Percentiles rank a stretch among this genome's conserved stretches.
These are phyloP conservation scores for Labroides dimidiatus DNA, from an alignment of 2,797 vertebrate genomes.

Conservation along the genomic window DNA sequence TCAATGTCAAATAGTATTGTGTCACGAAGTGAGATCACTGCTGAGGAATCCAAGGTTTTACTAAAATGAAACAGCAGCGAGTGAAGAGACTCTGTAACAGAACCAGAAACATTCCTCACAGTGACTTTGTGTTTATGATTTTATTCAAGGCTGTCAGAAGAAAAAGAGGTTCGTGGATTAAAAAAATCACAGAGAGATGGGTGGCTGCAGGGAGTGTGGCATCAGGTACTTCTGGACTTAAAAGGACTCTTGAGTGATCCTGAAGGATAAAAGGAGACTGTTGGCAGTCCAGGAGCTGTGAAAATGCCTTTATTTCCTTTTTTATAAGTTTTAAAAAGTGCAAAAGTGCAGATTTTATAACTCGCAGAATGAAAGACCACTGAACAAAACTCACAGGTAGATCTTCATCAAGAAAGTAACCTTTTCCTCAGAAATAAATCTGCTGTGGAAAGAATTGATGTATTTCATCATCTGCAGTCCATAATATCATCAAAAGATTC, in stretches of 20 bases:
- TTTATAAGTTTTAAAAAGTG: constrained; percentile 4
- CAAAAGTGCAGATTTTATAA: constrained; percentile 7
- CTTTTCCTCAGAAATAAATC: not conserved
- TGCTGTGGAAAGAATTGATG: no score
- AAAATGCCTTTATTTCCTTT: constrained; percentile 5
- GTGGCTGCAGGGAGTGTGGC: constrained; percentile 9
- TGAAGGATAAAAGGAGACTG: constrained; percentile 12
- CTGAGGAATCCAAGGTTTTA: constrained; percentile 51
- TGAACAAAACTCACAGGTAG: not conserved
- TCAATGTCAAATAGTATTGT: constrained; percentile 33
- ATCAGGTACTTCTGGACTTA: constrained; percentile 15
- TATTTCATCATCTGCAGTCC: no score
- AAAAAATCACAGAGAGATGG: not conserved
- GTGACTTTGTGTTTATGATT: constrained; percentile 22
- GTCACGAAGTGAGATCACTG: constrained; percentile 54
- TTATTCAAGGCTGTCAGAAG: constrained; percentile 31
- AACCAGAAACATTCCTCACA: no score
- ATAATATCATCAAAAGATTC: no score
- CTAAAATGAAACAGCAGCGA: constrained; percentile 37
- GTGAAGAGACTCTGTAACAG: constrained; percentile 16
- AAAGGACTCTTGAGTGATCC: constrained; percentile 9
- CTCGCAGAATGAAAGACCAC: not conserved
- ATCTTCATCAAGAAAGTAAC: not conserved
- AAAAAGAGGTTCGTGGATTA: constrained; percentile 10
- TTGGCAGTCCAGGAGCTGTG: constrained; percentile 11